Evolutionary conservation across 2,797 vertebrate species (phyloP), one percentile per base, ranked within the genome.

Genomic region (Gymnocypris eckloni): DNA sequence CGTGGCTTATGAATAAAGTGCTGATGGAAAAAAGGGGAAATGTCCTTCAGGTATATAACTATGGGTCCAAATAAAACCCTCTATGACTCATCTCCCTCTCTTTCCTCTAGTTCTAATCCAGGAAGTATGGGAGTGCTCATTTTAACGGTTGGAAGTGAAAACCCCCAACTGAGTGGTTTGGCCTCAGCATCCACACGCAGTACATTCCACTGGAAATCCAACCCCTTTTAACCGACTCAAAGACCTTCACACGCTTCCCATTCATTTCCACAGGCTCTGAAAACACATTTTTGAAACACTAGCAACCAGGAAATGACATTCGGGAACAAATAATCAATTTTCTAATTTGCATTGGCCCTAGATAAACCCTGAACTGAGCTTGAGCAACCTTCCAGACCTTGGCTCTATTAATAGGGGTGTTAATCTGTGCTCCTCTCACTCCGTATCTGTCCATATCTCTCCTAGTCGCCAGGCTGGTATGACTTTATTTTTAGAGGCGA

Each of bases 401-500:
- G 22, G 20, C 25, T 70, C 80, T 86, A 83, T 78, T 71, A 59
- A 72, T 83, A 83, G 80, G 73, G 64, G 28, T 39, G 50, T 22
- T 82, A 50, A 79, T 83, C 80, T 75, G 61, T 61, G 20, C 70
- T 37, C n/a, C 48, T 33, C 77, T 56, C 83, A 39, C 82, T 59
- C 81, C 59, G 13, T 87, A 73, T 84, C 67, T 48, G 82, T 80
- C 82, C 84, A 86, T 86, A 86, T 86, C 77, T 86, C 41, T 37
- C 64, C 28, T 25, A 72, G 84, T 79, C 84, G 69, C 78, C 54
- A 73, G 84, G 84, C 67, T 80, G 84, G 77, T 52, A 64, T 25
- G 28, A 64, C 67, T 85, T 72, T 86, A 86, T 86, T 81, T 86
- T 86, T 86, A 79, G 84, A 86, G 43, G 78, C 73, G 69, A 73